Conservation (phyloP, 1,140 invertebrate species). For the Samia ricini region DNA sequence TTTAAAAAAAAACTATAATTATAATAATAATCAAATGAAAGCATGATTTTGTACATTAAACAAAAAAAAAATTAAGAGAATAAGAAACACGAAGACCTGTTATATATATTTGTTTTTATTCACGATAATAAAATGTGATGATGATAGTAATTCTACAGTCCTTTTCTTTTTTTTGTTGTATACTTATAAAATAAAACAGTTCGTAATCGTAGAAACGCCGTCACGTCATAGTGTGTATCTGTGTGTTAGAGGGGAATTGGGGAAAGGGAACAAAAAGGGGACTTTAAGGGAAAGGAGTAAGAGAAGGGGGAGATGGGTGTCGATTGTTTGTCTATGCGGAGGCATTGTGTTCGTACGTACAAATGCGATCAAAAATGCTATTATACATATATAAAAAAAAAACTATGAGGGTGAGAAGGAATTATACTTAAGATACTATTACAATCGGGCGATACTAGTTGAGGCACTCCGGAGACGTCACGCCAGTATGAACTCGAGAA, state of each 20-base stretch:
- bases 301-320: too few relatives aligned
- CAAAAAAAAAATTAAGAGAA: slow-evolving; percentile 49
- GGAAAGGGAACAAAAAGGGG: too few relatives aligned
- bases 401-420: background rate
- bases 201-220: slow-evolving; percentile 33
- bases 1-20: slow-evolving; percentile 68
- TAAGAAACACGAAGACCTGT: slow-evolving; percentile 51
- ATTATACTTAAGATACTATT: too few relatives aligned
- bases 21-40: slow-evolving; percentile 61
- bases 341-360: too few relatives aligned
- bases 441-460: slow-evolving; percentile 13
- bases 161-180: slow-evolving; percentile 54
- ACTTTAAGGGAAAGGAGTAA: too few relatives aligned
- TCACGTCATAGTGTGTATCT: slow-evolving; percentile 16
- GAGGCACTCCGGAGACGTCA: slow-evolving; percentile 1
- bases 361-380: slow-evolving; percentile 40
- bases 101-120: slow-evolving; percentile 25
- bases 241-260: too few relatives aligned
- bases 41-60: slow-evolving; percentile 76
- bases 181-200: slow-evolving; percentile 68
- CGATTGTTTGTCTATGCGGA: too few relatives aligned
- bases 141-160: slow-evolving; percentile 73
- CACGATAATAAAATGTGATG: slow-evolving; percentile 67
- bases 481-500: background rate
- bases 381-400: slow-evolving; percentile 5